Conservation (phyloP, 2,888 invertebrate genomes). For the Lithosia quadra region DNA sequence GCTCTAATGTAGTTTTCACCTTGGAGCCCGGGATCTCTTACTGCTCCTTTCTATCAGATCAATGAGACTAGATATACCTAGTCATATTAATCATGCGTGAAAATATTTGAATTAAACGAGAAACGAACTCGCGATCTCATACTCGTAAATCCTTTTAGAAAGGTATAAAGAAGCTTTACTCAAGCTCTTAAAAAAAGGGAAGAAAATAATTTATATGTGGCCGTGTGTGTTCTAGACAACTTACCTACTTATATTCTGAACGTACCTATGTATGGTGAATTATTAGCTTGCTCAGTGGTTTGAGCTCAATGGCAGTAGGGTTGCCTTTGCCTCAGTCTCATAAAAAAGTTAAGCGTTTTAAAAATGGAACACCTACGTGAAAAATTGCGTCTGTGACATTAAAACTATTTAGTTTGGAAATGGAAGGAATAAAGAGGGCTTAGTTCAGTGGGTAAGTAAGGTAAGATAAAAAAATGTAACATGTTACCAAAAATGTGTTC, state of each 20-base stretch:
- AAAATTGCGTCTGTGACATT: neutral
- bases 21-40: too few relatives aligned
- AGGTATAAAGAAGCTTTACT: too few relatives aligned
- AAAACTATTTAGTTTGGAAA: neutral
- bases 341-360: neutral
- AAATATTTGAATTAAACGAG: neutral
- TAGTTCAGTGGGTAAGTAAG: neutral
- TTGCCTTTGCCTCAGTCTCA: neutral
- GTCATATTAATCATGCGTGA: too few relatives aligned
- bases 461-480: neutral
- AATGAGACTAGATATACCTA: too few relatives aligned
- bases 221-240: conserved; percentile 15
- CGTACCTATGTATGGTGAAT: conserved; percentile 29
- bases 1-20: too few relatives aligned
- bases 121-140: neutral
- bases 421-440: too few relatives aligned
- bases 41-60: too few relatives aligned
- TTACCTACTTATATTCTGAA: neutral
- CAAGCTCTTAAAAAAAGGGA: too few relatives aligned
- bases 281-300: conserved; percentile 32
- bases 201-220: conserved; percentile 38
- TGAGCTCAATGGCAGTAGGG: neutral
- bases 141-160: conserved; percentile 5
- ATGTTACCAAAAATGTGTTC: conserved; percentile 2
- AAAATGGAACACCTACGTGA: conserved; percentile 10